A percentile compares a stretch with the other conserved stretches of the same genome.
These are phyloP conservation scores for Brassicogethes aeneus DNA, from an alignment of 2,888 invertebrate genomes.

Conservation along the genomic window DNA sequence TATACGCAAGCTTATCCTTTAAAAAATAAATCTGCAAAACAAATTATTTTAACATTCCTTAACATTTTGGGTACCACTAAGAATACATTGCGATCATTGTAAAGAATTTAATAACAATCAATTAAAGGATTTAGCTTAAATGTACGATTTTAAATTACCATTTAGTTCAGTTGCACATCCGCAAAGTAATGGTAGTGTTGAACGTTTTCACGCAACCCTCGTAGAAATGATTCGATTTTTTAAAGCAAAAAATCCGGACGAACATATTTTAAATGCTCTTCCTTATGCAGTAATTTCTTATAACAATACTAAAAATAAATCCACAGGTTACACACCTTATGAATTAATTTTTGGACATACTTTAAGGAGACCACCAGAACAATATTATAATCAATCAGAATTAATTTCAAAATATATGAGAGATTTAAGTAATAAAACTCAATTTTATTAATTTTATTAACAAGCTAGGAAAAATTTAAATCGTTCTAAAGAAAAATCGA, in stretches of 20 bases:
- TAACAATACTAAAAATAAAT: neutral
- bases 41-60: neutral
- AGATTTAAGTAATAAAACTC: neutral
- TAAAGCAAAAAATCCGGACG: neutral
- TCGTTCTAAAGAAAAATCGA: neutral
- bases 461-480: neutral
- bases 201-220: neutral
- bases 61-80: neutral
- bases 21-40: neutral
- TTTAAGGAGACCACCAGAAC: neutral
- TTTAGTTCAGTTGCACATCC: neutral
- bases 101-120: neutral
- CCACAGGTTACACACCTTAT: neutral
- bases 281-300: neutral
- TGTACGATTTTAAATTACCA: neutral
- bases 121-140: neutral
- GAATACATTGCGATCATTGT: neutral
- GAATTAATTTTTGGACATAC: neutral
- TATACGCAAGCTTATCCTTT: neutral
- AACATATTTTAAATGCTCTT: neutral
- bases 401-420: neutral
- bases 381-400: neutral
- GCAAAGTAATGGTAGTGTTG: neutral
- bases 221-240: neutral
- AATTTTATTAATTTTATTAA: neutral